phyloP scores from a whole-genome alignment of 1,140 invertebrate genomes.

The Planococcus citri region DNA sequence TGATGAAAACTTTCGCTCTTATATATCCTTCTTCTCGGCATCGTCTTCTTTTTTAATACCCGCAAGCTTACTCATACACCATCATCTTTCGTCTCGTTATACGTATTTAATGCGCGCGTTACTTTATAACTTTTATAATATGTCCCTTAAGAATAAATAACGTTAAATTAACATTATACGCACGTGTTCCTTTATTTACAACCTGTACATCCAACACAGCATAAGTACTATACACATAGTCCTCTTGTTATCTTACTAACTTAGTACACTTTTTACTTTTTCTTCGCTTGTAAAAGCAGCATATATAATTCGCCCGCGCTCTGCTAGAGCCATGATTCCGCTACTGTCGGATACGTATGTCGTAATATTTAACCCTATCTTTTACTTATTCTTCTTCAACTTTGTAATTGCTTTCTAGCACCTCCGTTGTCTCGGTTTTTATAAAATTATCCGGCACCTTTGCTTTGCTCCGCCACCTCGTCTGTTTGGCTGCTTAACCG shows the following conservation, averaged over 20 bases:
- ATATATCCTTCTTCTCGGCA: neutral
- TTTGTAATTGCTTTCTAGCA: slow-evolving; percentile 1
- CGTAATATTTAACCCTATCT: slow-evolving; percentile 16
- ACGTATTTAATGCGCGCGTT: slow-evolving; percentile 10
- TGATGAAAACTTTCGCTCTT: too few species aligned
- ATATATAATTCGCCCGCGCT: neutral
- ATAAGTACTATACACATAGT: slow-evolving; percentile 11
- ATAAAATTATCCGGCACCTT: slow-evolving; percentile 5
- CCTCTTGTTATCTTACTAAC: neutral
- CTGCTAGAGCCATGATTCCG: neutral
- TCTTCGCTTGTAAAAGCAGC: slow-evolving; percentile 8
- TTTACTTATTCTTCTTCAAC: slow-evolving; percentile 15
- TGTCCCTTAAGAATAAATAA: slow-evolving; percentile 20
- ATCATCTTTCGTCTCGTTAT: neutral
- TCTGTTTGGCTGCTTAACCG: neutral
- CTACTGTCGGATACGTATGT: slow-evolving; percentile 15
- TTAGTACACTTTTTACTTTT: slow-evolving; percentile 11
- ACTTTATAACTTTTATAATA: slow-evolving; percentile 21
- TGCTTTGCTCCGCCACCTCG: neutral
- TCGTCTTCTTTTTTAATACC: neutral
- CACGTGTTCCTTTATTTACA: slow-evolving; percentile 20
- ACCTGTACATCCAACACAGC: slow-evolving; percentile 13
- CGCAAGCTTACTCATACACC: neutral
- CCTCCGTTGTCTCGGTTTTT: neutral
- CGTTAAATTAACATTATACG: slow-evolving; percentile 20